phyloP scores from a whole-genome alignment of 1,140 invertebrate genomes.

The Pararge aegeria region DNA sequence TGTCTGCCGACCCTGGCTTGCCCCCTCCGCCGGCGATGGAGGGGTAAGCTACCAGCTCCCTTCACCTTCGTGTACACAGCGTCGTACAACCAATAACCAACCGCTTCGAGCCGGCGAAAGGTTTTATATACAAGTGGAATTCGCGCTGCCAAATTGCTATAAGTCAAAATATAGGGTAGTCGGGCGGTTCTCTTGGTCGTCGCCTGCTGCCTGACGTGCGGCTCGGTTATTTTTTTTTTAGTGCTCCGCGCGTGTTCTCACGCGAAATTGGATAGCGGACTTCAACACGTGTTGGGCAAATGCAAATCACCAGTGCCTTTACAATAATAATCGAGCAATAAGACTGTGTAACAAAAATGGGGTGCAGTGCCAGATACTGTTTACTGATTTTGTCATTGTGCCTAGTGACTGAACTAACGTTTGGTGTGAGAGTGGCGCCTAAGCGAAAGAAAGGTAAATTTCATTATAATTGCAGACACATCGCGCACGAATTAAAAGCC shows the following conservation, averaged over 20 bases:
- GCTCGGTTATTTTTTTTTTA: conserved; percentile 30
- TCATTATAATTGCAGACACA: not conserved
- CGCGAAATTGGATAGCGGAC: conserved; percentile 39
- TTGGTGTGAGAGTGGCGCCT: conserved; percentile 74
- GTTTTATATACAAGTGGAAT: conserved; percentile 80
- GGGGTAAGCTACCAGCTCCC: conserved; percentile 70
- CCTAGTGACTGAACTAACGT: conserved; percentile 67
- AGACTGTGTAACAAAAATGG: conserved; percentile 62
- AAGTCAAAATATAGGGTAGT: conserved; percentile 80
- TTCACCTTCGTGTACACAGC: conserved; percentile 65
- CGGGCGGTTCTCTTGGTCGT: conserved; percentile 69
- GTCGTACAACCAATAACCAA: conserved; percentile 66
- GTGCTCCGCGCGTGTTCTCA: conserved; percentile 42
- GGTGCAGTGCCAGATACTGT: conserved; percentile 75
- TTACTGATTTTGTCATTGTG: conserved; percentile 75
- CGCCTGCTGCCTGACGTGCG: conserved; percentile 42
- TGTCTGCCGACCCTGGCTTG: conserved; percentile 70
- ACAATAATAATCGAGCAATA: conserved; percentile 35
- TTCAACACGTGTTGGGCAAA: conserved; percentile 49
- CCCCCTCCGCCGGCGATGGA: conserved; percentile 43
- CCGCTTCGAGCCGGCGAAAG: conserved; percentile 73
- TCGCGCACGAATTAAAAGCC: not conserved
- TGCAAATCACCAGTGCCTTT: conserved; percentile 57
- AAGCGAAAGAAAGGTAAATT: conserved; percentile 78
- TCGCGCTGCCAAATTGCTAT: conserved; percentile 76